Base-by-base conservation (phyloP, 30 jellyfish, hydroid and myxozoan species). In the Morbakka virulenta region DNA sequence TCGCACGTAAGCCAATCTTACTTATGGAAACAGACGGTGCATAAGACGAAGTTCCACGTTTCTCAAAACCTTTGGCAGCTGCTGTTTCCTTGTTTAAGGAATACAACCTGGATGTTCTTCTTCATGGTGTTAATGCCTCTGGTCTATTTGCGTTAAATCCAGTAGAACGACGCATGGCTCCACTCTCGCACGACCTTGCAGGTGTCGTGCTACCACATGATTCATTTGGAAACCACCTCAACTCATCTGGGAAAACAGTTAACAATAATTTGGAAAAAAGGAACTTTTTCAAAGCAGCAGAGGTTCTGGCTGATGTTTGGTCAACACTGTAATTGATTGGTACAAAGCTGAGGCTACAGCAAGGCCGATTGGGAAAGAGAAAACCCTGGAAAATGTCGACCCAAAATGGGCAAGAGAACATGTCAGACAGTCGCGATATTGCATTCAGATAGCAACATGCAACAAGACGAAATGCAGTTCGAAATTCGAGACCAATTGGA, bases 121-220 rank as follows among this genome's bases (percentile, higher is more conserved):
- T 65, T 23, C 77, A 65, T 29, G 77, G 72, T 65, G 77, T 65
- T 6, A 65, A 65, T 65, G 77, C 77, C 9, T 13, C 77, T 4
- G 77, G 77, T 57, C 77, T 65, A 6, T 65, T 70, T 24, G 77
- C 77, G 14, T 65, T 65, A 17, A 65, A 65, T 65, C 72, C 77
- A 20, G 69, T 65, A 17, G 77, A 65, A 70, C 69, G 77, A 4
- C 14, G 77, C 4, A 65, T 65, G 77, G 70, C 72, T 70, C 77
- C 77, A 13, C 27, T 65, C 4, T 65, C 77, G 24, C 77, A 65
- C 23, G 77, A 65, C 31, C 23, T 65, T 14, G 69, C 77, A 20
- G 77, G 77, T 9, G 14, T 65, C 23, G 11, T 65, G 11, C 77
- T 65, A 13, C 77, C 77, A 4, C 77, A 65, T 29, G 77, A 65